Base-by-base conservation (phyloP, 2,113 vertebrate genomes). In the Sturnira hondurensis region DNA sequence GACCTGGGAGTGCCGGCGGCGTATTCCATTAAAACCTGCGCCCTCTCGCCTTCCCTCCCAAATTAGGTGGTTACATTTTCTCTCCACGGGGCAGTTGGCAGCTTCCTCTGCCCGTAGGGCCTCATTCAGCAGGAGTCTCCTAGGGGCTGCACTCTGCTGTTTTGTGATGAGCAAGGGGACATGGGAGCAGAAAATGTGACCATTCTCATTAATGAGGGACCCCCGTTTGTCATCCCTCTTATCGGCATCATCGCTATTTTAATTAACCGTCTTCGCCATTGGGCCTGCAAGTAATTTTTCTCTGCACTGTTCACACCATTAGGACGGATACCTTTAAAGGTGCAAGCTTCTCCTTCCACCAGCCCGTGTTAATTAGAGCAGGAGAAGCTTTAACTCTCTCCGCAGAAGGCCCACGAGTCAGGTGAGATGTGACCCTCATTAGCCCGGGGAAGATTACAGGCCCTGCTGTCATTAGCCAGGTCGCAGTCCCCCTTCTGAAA, bases 111-210 rank as follows among this genome's bases (percentile, higher is more conserved):
- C 96, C 96, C 86, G 73, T 41, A 4, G 95, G 96, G 95, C 89
- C 94, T 97, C 96, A 97, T 97, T 96, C 95, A 97, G 96, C 91
- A 28, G 14, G 56, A 86, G 80, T 96, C 96, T 96, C 97, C 70
- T 4, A 58, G 92, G 96, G 94, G 8, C 83, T 96, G 43, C 0
- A 0, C 70, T 86, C 91, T 77, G 94, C 94, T 89, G 38, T 96
- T 97, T 98, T 91, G 94, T 97, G 97, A 97, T 96, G 96, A 97
- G 94, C 89, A 47, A 76, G 58, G 96, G 89, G 94, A 97, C 63
- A 83, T 71, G 92, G 86, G 93, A 96, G 56, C 12, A 7, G 71
- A 84, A 93, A 89, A 67, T 4, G 56, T 0, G 3, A 43, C 85
- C 36, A 6, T 74, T 38, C 41, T 96, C 95, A 97, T 96, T 97